These are phyloP conservation scores for Phaedon cochleariae DNA, from an alignment of 2,888 invertebrate species.

Conservation along the genomic window DNA sequence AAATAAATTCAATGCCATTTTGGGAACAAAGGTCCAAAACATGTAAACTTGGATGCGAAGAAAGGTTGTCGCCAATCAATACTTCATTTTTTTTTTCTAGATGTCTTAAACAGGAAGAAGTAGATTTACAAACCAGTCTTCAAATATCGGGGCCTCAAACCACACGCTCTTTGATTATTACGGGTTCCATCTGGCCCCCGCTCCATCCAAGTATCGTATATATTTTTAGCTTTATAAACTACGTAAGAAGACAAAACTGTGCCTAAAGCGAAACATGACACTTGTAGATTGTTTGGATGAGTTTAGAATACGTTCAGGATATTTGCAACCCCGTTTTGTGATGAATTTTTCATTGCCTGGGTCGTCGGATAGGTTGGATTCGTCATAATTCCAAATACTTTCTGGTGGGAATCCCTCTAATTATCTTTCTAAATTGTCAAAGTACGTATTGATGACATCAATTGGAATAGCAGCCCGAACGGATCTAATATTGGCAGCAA, in stretches of 20 bases:
- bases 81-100: too few species aligned
- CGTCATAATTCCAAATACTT: constrained; percentile 15
- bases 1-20: not conserved
- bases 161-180: not conserved
- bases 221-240: not conserved
- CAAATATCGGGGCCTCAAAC: not conserved
- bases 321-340: constrained; percentile 18
- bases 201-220: not conserved
- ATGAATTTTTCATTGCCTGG: constrained; percentile 14
- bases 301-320: constrained; percentile 14
- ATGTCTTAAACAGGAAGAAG: too few species aligned
- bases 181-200: not conserved
- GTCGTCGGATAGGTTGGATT: constrained; percentile 17
- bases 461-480: not conserved
- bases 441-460: constrained; percentile 14
- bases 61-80: constrained; percentile 13
- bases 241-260: not conserved
- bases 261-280: constrained; percentile 16
- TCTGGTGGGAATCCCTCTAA: constrained; percentile 8
- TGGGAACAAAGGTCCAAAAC: not conserved
- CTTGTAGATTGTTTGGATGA: constrained; percentile 17
- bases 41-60: not conserved
- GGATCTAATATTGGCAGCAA: too few species aligned
- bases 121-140: too few species aligned
- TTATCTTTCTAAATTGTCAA: constrained; percentile 9